These are phyloP conservation scores for Oreotrochilus melanogaster DNA, from an alignment of 2,113 vertebrate genomes.

Conservation along the genomic window DNA sequence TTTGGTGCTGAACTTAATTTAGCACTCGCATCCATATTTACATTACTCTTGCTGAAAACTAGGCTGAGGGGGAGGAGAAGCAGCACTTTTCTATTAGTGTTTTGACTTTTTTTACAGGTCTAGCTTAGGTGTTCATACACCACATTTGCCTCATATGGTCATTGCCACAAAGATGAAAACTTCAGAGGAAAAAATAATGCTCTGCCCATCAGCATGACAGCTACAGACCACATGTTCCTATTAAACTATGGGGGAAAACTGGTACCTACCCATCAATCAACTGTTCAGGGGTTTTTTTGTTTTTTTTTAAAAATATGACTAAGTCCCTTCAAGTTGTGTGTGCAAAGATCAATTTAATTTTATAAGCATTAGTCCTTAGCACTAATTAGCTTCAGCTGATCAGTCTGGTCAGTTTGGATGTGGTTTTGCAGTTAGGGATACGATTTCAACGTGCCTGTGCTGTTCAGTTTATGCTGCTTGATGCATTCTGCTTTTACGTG, in stretches of 20 bases:
- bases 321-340: neutral
- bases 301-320: neutral
- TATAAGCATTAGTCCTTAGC: neutral
- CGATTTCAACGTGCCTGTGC: neutral
- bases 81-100: neutral
- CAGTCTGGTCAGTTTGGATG: neutral
- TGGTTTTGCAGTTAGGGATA: neutral
- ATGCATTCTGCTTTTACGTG: slow-evolving; percentile 19
- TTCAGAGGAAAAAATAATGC: neutral
- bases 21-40: neutral
- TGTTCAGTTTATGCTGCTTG: neutral
- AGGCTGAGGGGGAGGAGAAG: neutral
- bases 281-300: neutral
- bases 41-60: neutral
- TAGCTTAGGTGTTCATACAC: neutral
- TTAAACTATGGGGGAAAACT: neutral
- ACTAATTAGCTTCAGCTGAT: neutral
- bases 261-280: neutral
- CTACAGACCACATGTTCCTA: neutral
- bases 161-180: neutral
- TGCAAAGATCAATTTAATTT: slow-evolving; percentile 8
- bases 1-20: neutral
- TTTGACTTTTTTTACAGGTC: neutral
- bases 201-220: neutral
- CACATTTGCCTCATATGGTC: neutral